phyloP scores from a whole-genome alignment of 2,113 vertebrate species.

The Nanorana parkeri region DNA sequence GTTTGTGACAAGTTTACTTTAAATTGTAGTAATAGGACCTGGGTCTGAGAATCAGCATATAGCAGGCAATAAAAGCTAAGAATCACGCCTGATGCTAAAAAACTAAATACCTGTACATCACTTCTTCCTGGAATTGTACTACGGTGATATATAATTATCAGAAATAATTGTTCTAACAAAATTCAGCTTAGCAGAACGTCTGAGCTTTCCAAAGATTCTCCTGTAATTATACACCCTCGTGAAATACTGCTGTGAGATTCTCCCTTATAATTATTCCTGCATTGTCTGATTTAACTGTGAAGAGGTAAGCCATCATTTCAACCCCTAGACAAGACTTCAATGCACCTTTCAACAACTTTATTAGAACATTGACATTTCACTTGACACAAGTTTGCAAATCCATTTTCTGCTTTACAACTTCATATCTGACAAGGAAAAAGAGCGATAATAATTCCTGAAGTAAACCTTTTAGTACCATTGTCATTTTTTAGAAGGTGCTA shows the following conservation, averaged over 20 bases:
- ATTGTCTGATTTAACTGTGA: background rate
- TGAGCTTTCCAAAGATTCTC: background rate
- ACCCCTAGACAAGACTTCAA: background rate
- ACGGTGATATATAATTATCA: slow-evolving; percentile 21
- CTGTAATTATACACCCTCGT: slow-evolving; percentile 29
- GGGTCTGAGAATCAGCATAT: too few species aligned
- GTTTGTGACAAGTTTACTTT: too few species aligned
- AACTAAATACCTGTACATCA: slow-evolving; percentile 5
- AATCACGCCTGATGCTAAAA: background rate
- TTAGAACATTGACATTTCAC: background rate
- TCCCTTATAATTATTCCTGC: slow-evolving; percentile 11
- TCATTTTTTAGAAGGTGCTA: too few species aligned
- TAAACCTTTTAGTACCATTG: too few species aligned
- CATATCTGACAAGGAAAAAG: background rate
- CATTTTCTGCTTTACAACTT: slow-evolving; percentile 15
- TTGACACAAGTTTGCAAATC: background rate
- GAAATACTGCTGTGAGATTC: background rate
- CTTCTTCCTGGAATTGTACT: background rate
- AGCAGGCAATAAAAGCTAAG: background rate
- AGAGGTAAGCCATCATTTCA: background rate
- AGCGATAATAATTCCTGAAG: too few species aligned
- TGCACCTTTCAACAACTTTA: background rate
- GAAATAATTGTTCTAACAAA: slow-evolving; percentile 30
- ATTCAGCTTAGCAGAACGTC: slow-evolving; percentile 17
- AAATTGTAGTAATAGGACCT: too few species aligned